These are phyloP conservation scores for Conistra vaccinii DNA, from an alignment of 2,888 invertebrate genomes.

Conservation along the genomic window DNA sequence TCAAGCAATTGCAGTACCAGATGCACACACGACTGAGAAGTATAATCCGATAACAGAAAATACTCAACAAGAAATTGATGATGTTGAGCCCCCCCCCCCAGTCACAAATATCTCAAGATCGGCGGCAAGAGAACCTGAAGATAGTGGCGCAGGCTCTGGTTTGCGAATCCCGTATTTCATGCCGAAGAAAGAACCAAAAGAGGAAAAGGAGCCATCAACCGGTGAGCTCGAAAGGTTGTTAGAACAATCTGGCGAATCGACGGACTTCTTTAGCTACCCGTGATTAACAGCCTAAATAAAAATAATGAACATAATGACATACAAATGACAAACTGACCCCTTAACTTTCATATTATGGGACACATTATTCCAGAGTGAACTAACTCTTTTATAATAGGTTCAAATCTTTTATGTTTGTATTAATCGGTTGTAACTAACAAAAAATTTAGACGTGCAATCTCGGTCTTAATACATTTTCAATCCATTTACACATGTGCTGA, in stretches of 20 bases:
- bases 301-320: background rate
- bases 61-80: background rate
- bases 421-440: background rate
- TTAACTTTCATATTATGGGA: background rate
- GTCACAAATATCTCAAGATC: too few species aligned
- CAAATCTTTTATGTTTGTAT: background rate
- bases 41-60: background rate
- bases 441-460: background rate
- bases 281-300: background rate
- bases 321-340: background rate
- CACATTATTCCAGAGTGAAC: background rate
- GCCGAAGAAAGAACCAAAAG: too few species aligned
- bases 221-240: conserved; percentile 9
- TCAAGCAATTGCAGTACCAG: conserved; percentile 4
- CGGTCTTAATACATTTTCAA: conserved; percentile 24
- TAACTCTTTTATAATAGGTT: background rate
- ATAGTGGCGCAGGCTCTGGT: too few species aligned
- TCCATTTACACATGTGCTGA: background rate
- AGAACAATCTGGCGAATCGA: conserved; percentile 11
- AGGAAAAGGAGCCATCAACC: background rate
- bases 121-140: rapidly evolving
- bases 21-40: background rate
- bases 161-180: too few species aligned
- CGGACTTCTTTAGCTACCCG: conserved; percentile 23
- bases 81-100: background rate